Evolutionary conservation across 2,113 vertebrate species (phyloP).

Genomic region (Turdus rufiventris): DNA sequence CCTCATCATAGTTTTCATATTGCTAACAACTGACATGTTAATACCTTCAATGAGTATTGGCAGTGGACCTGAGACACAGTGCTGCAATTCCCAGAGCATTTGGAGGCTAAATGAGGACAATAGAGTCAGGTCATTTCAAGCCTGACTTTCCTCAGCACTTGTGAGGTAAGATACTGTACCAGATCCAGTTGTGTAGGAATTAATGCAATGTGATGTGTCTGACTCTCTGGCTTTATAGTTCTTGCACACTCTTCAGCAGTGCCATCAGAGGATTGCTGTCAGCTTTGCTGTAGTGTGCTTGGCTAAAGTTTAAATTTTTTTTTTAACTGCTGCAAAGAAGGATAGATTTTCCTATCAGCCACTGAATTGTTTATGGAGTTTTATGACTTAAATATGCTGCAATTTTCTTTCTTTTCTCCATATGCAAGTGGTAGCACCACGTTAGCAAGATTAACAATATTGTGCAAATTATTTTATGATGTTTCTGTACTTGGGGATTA

Average conservation of each 20-base stretch:
- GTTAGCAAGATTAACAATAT: neutral
- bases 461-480: neutral
- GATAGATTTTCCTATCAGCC: neutral
- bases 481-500: neutral
- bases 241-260: neutral
- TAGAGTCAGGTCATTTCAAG: neutral
- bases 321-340: neutral
- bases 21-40: neutral
- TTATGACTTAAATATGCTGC: neutral
- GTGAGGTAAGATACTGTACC: neutral
- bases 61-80: neutral
- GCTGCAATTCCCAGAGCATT: neutral
- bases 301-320: neutral
- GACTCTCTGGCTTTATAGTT: neutral
- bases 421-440: rapidly evolving
- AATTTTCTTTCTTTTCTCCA: neutral
- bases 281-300: neutral
- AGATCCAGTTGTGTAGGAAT: neutral
- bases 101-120: neutral
- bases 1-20: neutral
- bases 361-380: neutral
- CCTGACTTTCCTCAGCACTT: neutral
- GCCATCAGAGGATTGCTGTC: slow-evolving; percentile 7
- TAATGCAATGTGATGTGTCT: neutral
- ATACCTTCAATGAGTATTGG: neutral